Percentiles rank a stretch among this genome's conserved stretches.
Conservation (phyloP, 1,140 invertebrate genomes). For the Drosophila bipectinata region DNA sequence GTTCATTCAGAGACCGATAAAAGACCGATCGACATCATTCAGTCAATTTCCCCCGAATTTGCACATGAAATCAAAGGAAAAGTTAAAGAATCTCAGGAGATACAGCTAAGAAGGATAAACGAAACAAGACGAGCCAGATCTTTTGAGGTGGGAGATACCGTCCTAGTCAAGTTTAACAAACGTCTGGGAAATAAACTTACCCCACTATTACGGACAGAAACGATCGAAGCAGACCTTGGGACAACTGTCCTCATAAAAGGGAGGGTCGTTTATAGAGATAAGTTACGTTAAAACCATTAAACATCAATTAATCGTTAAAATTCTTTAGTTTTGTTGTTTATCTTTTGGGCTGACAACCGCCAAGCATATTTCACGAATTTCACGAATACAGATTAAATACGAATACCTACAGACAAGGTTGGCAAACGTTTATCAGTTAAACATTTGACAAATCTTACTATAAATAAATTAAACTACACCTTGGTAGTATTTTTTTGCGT, state of each 20-base stretch:
- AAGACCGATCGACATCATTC: conserved; percentile 13
- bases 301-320: background rate
- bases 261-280: conserved; percentile 9
- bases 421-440: too few relatives aligned
- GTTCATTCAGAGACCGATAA: conserved; percentile 11
- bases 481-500: too few relatives aligned
- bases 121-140: conserved; percentile 2
- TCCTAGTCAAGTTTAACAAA: conserved; percentile 3
- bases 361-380: too few relatives aligned
- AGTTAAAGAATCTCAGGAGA: conserved; percentile 7
- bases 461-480: too few relatives aligned
- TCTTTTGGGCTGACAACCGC: too few relatives aligned
- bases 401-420: too few relatives aligned
- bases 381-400: background rate
- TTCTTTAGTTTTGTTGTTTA: conserved; percentile 1
- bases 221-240: conserved; percentile 14
- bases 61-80: conserved; percentile 3
- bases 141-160: conserved; percentile 12
- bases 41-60: conserved; percentile 7
- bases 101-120: conserved; percentile 1
- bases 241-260: background rate
- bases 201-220: background rate
- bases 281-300: background rate
- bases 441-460: too few relatives aligned
- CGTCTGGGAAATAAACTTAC: conserved; percentile 9